phyloP scores from a whole-genome alignment of 2,888 invertebrate genomes.

The Microctonus brassicae region DNA sequence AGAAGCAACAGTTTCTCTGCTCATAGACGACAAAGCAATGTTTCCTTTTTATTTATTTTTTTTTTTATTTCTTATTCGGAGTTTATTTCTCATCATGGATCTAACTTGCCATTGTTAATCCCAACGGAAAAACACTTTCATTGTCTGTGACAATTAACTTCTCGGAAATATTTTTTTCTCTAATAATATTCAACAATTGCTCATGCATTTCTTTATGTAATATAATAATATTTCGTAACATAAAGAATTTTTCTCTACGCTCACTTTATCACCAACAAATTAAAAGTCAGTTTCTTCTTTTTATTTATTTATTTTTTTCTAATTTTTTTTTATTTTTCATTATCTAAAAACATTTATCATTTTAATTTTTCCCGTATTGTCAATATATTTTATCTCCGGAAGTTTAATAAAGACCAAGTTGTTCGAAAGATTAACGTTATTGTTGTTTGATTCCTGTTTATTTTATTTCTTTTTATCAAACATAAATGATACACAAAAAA shows the following conservation, averaged over 20 bases:
- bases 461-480: neutral
- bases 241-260: neutral
- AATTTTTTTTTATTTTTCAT: neutral
- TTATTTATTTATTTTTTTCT: neutral
- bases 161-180: neutral
- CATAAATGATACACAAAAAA: neutral
- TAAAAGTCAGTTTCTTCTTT: too few relatives aligned
- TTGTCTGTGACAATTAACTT: neutral
- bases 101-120: neutral
- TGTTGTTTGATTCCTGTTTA: neutral
- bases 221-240: neutral
- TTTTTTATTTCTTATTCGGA: neutral
- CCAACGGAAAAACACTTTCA: neutral
- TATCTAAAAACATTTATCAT: too few relatives aligned
- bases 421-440: neutral
- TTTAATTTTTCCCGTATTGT: too few relatives aligned
- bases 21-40: neutral
- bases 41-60: neutral
- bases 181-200: neutral
- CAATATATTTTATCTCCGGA: neutral
- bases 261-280: neutral
- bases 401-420: neutral
- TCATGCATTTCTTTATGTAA: neutral
- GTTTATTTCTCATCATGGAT: neutral
- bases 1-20: neutral